Conservation (phyloP, 2,113 vertebrate species). For the Dipodomys merriami region DNA sequence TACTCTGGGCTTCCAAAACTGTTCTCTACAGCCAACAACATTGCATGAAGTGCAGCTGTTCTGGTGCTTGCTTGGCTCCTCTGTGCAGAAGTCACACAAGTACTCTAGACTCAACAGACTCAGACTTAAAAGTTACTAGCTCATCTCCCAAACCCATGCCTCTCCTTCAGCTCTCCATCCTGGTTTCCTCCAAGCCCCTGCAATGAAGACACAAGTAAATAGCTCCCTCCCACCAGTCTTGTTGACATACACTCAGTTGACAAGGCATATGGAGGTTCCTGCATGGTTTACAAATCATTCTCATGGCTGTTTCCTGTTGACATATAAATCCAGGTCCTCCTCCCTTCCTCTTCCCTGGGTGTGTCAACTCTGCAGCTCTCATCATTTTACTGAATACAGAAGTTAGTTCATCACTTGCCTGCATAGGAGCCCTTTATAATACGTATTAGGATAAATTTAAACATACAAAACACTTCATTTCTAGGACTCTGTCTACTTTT, state of each 20-base stretch:
- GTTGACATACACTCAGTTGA: background rate
- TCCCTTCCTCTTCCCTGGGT: background rate
- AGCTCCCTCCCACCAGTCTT: background rate
- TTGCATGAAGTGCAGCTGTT: background rate
- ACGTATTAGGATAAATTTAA: constrained; percentile 49
- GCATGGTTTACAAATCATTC: background rate
- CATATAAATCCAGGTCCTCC: background rate
- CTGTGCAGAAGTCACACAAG: background rate
- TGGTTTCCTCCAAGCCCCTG: background rate
- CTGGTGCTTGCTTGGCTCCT: background rate
- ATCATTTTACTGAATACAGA: background rate
- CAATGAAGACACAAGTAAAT: background rate
- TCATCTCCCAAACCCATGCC: background rate
- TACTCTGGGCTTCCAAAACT: background rate
- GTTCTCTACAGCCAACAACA: background rate
- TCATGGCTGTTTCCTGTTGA: background rate
- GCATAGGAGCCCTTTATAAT: constrained; percentile 41
- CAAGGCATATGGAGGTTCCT: background rate
- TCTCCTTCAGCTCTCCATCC: background rate
- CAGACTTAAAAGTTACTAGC: no score
- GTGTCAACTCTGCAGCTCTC: background rate
- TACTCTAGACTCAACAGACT: background rate
- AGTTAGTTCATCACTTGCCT: constrained; percentile 18
- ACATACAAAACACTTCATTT: constrained; percentile 14
- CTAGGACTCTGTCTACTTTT: constrained; percentile 19